Evolutionary conservation across 2,113 vertebrate species (phyloP), one percentile per base, ranked within the genome.

Genomic region (Dermatemys mawii): DNA sequence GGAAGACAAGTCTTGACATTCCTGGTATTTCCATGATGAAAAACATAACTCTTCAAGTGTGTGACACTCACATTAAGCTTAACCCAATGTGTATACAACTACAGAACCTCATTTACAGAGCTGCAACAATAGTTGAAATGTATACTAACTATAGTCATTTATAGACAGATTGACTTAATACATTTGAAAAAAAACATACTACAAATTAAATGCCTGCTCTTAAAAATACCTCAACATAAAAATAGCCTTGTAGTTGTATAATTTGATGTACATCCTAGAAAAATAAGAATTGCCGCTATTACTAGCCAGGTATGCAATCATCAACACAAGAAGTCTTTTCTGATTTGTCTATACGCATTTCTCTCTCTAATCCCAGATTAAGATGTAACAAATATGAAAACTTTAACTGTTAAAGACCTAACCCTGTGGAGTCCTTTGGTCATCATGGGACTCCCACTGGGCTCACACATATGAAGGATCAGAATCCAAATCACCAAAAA

Each of bases 91-190:
- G 88, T 89, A 93, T 75, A 90, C 93, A 89, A 96, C 88, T 44
- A 84, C 21, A 96, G 93, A 91, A 87, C 84, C 17, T 95, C 91
- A 84, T 96, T 96, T 91, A 96, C 57, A 97, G 90, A 95, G 96
- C 86, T 89, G 83, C 93, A 93, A 83, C 0, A 0, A 88, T 63
- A 92, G 78, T 80, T 92, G 92, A 57, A 38, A 12, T 41, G 26
- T 76, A 76, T 46, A 12, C 38, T 73, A 92, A 84, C 88, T 93
- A 94, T 78, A 35, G 90, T 90, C 63, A 88, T 86, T 94, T 90
- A 92, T 94, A 96, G 95, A 93, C 17, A 75, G 93, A 27, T 86
- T 81, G 80, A 94, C 44, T 93, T 78, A 90, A 87, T 48, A 94
- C 90, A 92, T 83, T 70, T 75, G 95, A 80, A 79, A 92, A 93